Evolutionary conservation across 2,113 vertebrate genomes (phyloP).

Genomic region (Aspiorhynchus laticeps): DNA sequence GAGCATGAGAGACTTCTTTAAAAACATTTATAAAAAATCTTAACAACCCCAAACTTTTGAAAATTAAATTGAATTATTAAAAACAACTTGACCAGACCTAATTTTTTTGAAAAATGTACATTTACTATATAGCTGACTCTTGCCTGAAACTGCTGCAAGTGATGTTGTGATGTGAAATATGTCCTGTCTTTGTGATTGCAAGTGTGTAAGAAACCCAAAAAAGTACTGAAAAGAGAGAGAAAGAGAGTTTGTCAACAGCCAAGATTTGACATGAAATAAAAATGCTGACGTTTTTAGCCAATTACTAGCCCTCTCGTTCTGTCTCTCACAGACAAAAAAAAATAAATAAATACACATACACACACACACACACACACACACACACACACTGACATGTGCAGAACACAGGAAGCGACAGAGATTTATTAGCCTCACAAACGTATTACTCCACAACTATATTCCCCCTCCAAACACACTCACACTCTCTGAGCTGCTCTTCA

Average conservation of each 20-base stretch:
- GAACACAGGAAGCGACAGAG: conserved; percentile 42
- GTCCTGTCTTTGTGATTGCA: neutral
- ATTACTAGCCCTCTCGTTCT: conserved; percentile 41
- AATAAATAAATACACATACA: no score
- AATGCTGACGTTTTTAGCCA: conserved; percentile 38
- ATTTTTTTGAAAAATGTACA: neutral
- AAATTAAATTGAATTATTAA: no score
- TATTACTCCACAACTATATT: conserved; percentile 49
- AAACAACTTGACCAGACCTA: neutral
- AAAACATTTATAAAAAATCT: neutral
- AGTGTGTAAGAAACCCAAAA: neutral
- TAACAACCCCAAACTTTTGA: no score
- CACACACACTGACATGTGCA: conserved; percentile 45
- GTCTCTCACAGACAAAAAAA: conserved; percentile 10
- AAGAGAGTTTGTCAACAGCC: neutral
- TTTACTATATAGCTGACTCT: neutral
- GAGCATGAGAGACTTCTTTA: neutral
- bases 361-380: neutral
- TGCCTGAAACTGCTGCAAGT: neutral
- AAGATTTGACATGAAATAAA: conserved; percentile 3
- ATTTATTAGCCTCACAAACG: conserved; percentile 64
- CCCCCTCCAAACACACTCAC: conserved; percentile 54
- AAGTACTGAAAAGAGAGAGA: neutral
- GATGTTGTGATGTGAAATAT: neutral
- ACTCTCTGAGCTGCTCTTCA: conserved; percentile 51